A percentile compares a stretch with the other conserved stretches of the same genome.
Evolutionary conservation across 1,140 invertebrate species (phyloP).

Genomic region (Drosophila takahashii): DNA sequence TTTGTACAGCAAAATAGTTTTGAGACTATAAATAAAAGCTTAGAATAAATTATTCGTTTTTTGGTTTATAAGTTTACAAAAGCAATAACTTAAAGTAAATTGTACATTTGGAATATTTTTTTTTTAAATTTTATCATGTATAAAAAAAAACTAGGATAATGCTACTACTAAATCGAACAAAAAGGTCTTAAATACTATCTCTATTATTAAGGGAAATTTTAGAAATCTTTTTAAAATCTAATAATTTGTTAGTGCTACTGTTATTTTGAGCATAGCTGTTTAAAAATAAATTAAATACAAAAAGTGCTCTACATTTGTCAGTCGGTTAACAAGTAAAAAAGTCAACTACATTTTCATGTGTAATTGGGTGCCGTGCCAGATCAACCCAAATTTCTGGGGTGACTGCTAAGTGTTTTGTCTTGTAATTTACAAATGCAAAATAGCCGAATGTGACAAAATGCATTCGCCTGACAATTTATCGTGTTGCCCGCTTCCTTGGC

Average conservation of each 20-base stretch:
- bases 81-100: neutral
- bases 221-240: neutral
- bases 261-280: neutral
- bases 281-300: conserved; percentile 17
- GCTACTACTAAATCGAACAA: too few relatives aligned
- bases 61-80: neutral
- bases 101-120: too few relatives aligned
- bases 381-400: conserved; percentile 34
- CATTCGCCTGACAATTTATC: conserved; percentile 73
- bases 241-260: neutral
- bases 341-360: conserved; percentile 35
- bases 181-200: too few relatives aligned
- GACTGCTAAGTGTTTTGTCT: conserved; percentile 78
- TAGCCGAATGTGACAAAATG: conserved; percentile 74
- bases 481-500: conserved; percentile 61
- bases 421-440: conserved; percentile 77
- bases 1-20: neutral
- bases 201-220: too few relatives aligned
- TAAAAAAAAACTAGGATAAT: too few relatives aligned
- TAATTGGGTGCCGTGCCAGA: conserved; percentile 45
- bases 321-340: conserved; percentile 23
- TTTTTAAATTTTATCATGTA: too few relatives aligned
- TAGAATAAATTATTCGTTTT: neutral
- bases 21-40: too few relatives aligned
- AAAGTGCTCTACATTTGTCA: conserved; percentile 19